Conservation (phyloP, 2,113 vertebrate genomes). For the Anser cygnoides region DNA sequence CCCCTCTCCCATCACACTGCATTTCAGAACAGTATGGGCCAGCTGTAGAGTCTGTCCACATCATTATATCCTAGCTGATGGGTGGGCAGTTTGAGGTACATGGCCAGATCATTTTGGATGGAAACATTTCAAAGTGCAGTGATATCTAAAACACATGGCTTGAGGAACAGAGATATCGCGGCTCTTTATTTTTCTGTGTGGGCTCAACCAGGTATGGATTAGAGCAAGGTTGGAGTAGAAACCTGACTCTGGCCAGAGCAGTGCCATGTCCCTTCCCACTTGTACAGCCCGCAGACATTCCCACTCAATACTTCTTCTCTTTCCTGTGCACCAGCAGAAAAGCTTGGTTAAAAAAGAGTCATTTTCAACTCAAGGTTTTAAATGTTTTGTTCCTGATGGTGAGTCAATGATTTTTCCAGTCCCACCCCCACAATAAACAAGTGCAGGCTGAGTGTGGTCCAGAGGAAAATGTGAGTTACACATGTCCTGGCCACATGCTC, state of each 20-base stretch:
- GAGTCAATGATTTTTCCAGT: constrained; percentile 57
- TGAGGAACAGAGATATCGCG: not conserved
- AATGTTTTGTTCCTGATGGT: constrained; percentile 39
- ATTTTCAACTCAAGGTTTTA: not conserved
- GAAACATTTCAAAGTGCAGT: not conserved
- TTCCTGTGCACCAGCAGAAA: constrained; percentile 11
- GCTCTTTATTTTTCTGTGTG: not conserved
- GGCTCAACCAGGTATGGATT: not conserved
- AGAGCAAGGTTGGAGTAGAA: not conserved
- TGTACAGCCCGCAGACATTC: not conserved
- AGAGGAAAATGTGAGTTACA: constrained; percentile 62
- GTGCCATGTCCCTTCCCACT: not conserved
- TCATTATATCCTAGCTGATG: rapidly evolving
- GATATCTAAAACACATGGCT: not conserved
- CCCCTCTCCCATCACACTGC: not conserved
- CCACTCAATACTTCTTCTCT: not conserved
- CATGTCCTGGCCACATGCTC: constrained; percentile 34
- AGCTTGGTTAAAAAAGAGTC: not conserved
- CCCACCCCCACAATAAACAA: constrained; percentile 60
- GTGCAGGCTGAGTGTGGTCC: constrained; percentile 49
- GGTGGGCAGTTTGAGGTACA: not conserved
- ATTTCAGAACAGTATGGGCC: rapidly evolving
- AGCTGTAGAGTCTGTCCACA: not conserved
- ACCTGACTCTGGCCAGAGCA: not conserved
- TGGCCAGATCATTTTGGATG: not conserved